Conservation (phyloP, 2,888 invertebrate species). For the Chrysodeixis includens region DNA sequence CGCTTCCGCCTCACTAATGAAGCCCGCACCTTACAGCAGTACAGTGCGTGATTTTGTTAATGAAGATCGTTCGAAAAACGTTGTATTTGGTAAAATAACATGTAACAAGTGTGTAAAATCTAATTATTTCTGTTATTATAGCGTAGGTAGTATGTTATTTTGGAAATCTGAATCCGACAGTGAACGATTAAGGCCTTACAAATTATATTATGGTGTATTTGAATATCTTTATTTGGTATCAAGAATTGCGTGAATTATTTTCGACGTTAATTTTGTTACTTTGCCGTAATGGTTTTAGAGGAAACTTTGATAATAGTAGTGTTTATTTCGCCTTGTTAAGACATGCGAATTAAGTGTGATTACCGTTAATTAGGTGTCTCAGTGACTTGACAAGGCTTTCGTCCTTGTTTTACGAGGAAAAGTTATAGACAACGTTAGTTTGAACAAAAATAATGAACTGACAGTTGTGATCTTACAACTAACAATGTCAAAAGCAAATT, state of each 20-base stretch:
- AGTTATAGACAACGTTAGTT: neutral
- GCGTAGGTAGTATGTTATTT: constrained; percentile 43
- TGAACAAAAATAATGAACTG: neutral
- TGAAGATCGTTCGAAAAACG: constrained; percentile 76
- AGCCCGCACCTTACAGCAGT: constrained; percentile 25
- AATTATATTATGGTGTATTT: constrained; percentile 32
- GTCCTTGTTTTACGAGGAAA: neutral
- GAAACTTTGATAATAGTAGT: neutral
- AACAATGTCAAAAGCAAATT: too few relatives aligned
- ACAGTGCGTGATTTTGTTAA: constrained; percentile 74
- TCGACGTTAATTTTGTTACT: neutral
- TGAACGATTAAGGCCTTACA: constrained; percentile 60
- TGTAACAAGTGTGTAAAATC: constrained; percentile 68
- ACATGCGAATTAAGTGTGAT: neutral
- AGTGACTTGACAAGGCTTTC: neutral
- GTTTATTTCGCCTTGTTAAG: neutral
- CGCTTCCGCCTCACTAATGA: constrained; percentile 23
- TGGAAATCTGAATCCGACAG: constrained; percentile 49
- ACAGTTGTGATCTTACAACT: too few relatives aligned
- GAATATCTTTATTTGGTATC: constrained; percentile 23
- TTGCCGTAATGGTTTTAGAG: neutral
- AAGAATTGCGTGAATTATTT: neutral
- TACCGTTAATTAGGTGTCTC: constrained; percentile 1
- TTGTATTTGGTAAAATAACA: constrained; percentile 74
- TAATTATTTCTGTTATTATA: constrained; percentile 70